Evolutionary conservation across 1,140 invertebrate genomes (phyloP), one percentile per base, ranked within the genome.

Genomic region (Macrostomum lignano): DNA sequence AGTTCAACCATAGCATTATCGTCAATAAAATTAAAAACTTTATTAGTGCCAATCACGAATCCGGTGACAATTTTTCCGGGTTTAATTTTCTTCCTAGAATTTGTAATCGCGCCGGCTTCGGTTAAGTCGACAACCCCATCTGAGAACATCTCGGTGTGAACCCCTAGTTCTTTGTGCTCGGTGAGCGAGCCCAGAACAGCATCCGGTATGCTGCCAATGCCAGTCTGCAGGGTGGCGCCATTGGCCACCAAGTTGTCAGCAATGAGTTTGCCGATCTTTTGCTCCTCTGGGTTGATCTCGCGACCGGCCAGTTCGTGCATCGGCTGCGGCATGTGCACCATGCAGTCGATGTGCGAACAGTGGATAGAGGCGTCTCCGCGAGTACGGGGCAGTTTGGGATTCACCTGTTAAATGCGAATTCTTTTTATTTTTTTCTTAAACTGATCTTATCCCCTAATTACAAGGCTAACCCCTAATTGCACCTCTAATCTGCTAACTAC

Each of bases 61-160:
- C 73, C 73, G 13, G 70, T 70, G 1, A 82, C 70, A 44, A 82
- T 74, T 35, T 74, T 69, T 1, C 81, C 81, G 21, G 67, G 65
- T 49, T 81, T 70, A 31, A 71, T 65, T 1, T 50, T 63, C 48
- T 86, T 88, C 44, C 66, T 65, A 41, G 67, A 69, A 51, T 88
- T 88, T 1, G 76, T 86, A 33, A 88, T 67, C 39, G 67, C 72
- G 1, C 81, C 79, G 10, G 66, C 64, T 33, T 70, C 65, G 1
- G 79, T 71, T 11, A 91, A 61, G 40, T 81, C 74, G 2, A 86
- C 68, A 29, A 86, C 71, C 2, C 77, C 78, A 40, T 76, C 74
- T 40, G 72, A 71, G 49, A 88, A 78, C 72, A 88, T 82, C 58
- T 91, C 79, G 1, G 78, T 77, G 51, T 88, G 81, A 32, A 91